Conservation (phyloP, 2,888 invertebrate species). For the Dendrolimus pini region DNA sequence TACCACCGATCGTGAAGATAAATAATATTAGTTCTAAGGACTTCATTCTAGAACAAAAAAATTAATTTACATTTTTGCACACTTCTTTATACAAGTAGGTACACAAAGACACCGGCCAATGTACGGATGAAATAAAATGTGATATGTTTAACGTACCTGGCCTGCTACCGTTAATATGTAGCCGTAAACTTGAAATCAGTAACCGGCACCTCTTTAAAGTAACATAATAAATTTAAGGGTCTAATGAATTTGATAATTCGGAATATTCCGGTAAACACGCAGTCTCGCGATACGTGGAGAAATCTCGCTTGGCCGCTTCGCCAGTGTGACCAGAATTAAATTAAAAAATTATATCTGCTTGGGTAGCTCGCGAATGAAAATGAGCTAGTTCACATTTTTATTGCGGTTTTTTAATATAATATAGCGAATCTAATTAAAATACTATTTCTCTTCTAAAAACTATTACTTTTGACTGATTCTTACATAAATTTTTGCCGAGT, state of each 20-base stretch:
- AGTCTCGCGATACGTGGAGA: slow-evolving; percentile 59
- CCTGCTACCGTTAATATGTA: slow-evolving; percentile 7
- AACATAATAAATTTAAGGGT: not conserved
- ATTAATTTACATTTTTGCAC: slow-evolving; percentile 6
- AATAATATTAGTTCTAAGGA: slow-evolving; percentile 44
- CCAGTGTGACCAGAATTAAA: slow-evolving; percentile 7
- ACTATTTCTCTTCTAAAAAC: no score
- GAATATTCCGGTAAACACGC: slow-evolving; percentile 18
- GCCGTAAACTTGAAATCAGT: slow-evolving; percentile 11
- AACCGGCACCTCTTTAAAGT: slow-evolving; percentile 8
- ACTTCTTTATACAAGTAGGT: not conserved
- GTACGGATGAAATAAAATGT: slow-evolving; percentile 17
- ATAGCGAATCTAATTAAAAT: no score
- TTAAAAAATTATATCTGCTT: no score
- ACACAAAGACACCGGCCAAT: slow-evolving; percentile 43
- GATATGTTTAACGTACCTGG: slow-evolving; percentile 38
- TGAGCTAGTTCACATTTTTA: no score
- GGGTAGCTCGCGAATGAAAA: no score
- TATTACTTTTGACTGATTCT: no score
- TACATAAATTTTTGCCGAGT: no score
- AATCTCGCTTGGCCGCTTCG: slow-evolving; percentile 35
- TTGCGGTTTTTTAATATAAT: no score
- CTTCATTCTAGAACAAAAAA: slow-evolving; percentile 54
- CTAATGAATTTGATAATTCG: not conserved
- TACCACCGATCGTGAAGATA: slow-evolving; percentile 32